Percentiles rank a stretch among this genome's conserved stretches.
These are phyloP conservation scores for Acanthiza pusilla DNA, from an alignment of 2,797 vertebrate genomes.

Conservation along the genomic window DNA sequence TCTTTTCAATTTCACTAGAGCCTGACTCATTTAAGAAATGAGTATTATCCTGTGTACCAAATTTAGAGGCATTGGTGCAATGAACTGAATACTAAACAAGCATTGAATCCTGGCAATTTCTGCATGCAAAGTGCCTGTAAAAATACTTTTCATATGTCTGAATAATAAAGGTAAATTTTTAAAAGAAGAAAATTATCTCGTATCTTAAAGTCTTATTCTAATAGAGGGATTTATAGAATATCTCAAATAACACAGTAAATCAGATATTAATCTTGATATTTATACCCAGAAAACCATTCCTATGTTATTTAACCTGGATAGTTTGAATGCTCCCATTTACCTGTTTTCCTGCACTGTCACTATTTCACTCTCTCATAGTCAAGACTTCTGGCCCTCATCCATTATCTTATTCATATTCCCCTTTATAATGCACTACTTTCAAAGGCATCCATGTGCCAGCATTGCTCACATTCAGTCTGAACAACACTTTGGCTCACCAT, in stretches of 20 bases:
- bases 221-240: not conserved
- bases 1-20: slow-evolving; percentile 24
- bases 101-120: not conserved
- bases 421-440: not conserved
- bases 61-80: slow-evolving; percentile 22
- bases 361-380: not conserved
- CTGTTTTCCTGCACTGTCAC: not conserved
- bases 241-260: not conserved
- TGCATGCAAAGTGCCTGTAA: not conserved
- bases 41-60: slow-evolving; percentile 17
- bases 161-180: not conserved
- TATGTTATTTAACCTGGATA: not conserved
- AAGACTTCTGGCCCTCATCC: not conserved
- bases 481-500: not conserved
- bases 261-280: not conserved
- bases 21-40: slow-evolving; percentile 44
- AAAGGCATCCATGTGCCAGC: not conserved
- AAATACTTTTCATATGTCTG: not conserved
- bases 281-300: not conserved
- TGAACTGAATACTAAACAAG: slow-evolving; percentile 15
- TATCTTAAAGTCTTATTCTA: not conserved
- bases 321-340: not conserved
- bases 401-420: not conserved
- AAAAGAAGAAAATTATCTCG: not conserved
- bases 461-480: not conserved